Percentiles rank a stretch among this genome's conserved stretches.
Evolutionary conservation across 2,113 vertebrate species (phyloP).

Genomic region (Passer montanus): DNA sequence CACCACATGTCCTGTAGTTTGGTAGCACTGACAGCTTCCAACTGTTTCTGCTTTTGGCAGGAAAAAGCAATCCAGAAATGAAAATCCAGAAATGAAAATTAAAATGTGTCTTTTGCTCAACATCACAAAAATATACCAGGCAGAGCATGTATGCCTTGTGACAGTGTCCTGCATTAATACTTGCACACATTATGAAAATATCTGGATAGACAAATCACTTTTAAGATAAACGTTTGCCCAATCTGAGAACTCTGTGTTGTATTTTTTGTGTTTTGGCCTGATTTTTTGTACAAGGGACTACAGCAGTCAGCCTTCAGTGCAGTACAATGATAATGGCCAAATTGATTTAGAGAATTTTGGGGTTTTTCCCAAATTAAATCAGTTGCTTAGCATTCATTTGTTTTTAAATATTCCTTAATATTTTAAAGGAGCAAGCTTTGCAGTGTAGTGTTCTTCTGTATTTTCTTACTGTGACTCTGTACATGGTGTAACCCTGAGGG

Average conservation of each 20-base stretch:
- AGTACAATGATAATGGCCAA: not conserved
- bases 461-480: not conserved
- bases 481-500: not conserved
- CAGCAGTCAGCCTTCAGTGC: not conserved
- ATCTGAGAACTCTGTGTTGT: not conserved
- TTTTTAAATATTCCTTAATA: not conserved
- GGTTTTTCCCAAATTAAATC: not conserved
- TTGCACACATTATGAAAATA: not conserved
- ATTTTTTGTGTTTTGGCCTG: not conserved
- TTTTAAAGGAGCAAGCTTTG: not conserved
- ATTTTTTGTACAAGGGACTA: not conserved
- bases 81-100: not conserved
- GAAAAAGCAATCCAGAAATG: not conserved
- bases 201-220: not conserved
- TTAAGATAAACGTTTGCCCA: not conserved
- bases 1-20: not conserved
- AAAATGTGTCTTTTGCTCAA: not conserved
- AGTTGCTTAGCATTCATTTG: not conserved
- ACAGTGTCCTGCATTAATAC: not conserved
- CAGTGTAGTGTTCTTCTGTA: not conserved
- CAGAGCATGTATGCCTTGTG: not conserved
- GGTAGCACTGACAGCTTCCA: not conserved
- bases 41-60: not conserved
- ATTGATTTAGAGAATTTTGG: not conserved
- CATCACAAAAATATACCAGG: not conserved